phyloP scores from a whole-genome alignment of 2,797 vertebrate genomes.

The Pristis pectinata region DNA sequence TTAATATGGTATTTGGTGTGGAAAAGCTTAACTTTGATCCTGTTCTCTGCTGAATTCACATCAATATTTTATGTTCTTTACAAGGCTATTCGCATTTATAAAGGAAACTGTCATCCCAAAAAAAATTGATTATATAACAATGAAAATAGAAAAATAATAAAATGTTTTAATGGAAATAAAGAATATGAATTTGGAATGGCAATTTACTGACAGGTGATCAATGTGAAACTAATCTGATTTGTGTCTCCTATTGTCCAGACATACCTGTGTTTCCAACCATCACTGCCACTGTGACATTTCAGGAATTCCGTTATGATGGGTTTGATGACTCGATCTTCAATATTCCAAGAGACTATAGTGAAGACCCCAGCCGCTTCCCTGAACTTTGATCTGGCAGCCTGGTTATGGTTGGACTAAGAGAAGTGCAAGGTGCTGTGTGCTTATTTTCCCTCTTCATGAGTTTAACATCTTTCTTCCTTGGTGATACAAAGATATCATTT shows the following conservation, averaged over 20 bases:
- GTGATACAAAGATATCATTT: conserved; percentile 47
- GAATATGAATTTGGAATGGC: neutral
- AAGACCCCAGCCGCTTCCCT: conserved; percentile 94
- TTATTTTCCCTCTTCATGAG: conserved; percentile 51
- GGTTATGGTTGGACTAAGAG: neutral
- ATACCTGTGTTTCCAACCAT: conserved; percentile 97
- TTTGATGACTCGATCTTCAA: conserved; percentile 85
- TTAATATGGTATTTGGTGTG: too few relatives aligned
- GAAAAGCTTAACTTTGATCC: too few relatives aligned
- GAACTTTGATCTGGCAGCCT: conserved; percentile 69
- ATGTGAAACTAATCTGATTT: neutral
- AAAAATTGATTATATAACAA: neutral
- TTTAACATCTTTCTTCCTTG: conserved; percentile 47
- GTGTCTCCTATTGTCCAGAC: conserved; percentile 55
- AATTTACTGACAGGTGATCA: neutral
- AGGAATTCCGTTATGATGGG: conserved; percentile 93
- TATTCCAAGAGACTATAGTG: conserved; percentile 92
- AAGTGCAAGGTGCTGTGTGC: conserved; percentile 50
- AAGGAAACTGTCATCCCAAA: neutral
- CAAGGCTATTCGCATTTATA: neutral
- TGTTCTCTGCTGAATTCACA: neutral
- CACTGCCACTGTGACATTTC: conserved; percentile 98
- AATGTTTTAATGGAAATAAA: too few relatives aligned
- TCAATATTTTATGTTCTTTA: neutral
- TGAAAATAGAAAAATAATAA: neutral